Evolutionary conservation across 2,888 invertebrate genomes (phyloP).

Genomic region (Hanleya hanleyi): DNA sequence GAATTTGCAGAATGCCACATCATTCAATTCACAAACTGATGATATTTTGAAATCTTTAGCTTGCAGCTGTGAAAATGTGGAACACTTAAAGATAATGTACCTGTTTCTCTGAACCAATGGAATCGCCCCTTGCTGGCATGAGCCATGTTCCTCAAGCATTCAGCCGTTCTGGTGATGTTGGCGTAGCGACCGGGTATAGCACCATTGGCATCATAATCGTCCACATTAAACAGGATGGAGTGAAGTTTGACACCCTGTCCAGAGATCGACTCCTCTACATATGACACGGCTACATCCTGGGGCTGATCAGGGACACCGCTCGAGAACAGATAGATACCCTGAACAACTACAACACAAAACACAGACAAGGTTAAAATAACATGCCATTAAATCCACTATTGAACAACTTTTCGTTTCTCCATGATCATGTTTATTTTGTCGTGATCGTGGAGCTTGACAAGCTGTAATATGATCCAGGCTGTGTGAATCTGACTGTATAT

Average conservation of each 20-base stretch:
- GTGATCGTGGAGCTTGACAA: no score
- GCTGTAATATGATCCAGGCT: no score
- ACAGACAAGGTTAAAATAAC: not conserved
- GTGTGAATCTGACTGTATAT: no score
- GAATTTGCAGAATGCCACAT: no score
- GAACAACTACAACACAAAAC: conserved; percentile 52
- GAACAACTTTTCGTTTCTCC: no score
- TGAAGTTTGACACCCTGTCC: conserved; percentile 65
- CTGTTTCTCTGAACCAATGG: conserved; percentile 74
- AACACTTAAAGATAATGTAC: no score
- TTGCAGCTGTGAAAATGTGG: no score
- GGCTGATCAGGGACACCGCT: conserved; percentile 73
- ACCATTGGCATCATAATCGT: conserved; percentile 71
- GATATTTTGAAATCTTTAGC: no score
- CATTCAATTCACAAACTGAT: no score
- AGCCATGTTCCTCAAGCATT: conserved; percentile 69
- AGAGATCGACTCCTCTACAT: conserved; percentile 66
- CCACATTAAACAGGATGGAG: conserved; percentile 72
- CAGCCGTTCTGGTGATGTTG: conserved; percentile 72
- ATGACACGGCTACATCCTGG: conserved; percentile 60
- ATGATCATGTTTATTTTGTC: no score
- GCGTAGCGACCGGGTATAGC: conserved; percentile 73
- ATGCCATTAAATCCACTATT: no score
- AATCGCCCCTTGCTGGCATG: conserved; percentile 72
- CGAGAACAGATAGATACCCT: conserved; percentile 73